Evolutionary conservation across 2,113 vertebrate genomes (phyloP).

Genomic region (Barnardius zonarius): DNA sequence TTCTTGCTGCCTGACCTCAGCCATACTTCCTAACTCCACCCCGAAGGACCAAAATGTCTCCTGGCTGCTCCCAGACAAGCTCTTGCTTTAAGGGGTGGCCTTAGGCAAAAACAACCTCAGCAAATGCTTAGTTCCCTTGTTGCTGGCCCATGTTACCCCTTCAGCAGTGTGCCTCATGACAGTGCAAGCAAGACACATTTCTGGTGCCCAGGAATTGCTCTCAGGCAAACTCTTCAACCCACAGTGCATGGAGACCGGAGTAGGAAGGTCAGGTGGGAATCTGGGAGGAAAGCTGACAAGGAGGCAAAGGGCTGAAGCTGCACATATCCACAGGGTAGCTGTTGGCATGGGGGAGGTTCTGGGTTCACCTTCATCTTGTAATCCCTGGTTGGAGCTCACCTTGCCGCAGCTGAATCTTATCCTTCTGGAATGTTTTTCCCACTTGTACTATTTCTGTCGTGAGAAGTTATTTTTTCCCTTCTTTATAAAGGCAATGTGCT

Average conservation of each 20-base stretch:
- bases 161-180: not conserved
- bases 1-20: not conserved
- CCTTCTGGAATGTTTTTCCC: not conserved
- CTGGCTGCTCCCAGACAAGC: not conserved
- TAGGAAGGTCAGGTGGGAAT: not conserved
- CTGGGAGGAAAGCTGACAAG: not conserved
- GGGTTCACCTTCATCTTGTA: not conserved
- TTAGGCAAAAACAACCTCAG: not conserved
- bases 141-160: rapidly evolving
- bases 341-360: not conserved
- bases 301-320: not conserved
- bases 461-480: not conserved
- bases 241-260: not conserved
- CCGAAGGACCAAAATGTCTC: not conserved
- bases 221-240: not conserved
- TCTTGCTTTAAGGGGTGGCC: not conserved
- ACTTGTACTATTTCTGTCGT: not conserved
- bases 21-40: not conserved
- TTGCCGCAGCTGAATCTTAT: not conserved
- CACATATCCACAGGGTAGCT: not conserved
- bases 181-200: not conserved
- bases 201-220: not conserved
- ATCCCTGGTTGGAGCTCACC: not conserved
- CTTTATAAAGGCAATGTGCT: not conserved
- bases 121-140: not conserved